Percentiles rank a stretch among this genome's conserved stretches.
These are phyloP conservation scores for Muscicapa adusta DNA, from an alignment of 2,113 vertebrate genomes.

Conservation along the genomic window DNA sequence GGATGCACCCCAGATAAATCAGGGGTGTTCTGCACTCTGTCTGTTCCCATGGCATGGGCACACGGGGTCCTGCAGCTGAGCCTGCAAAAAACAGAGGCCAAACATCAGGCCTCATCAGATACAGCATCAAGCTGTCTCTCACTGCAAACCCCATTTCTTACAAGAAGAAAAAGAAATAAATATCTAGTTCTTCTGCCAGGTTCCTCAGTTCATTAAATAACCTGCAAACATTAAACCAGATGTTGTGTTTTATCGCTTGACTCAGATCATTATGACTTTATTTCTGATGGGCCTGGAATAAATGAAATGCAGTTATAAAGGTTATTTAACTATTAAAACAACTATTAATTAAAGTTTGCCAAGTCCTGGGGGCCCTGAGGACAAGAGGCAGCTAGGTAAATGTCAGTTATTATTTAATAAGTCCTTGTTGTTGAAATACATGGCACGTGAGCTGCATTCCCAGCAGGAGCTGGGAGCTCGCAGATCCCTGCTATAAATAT, in stretches of 20 bases:
- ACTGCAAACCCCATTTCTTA: neutral
- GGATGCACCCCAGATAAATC: conserved; percentile 54
- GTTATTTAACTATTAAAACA: conserved; percentile 75
- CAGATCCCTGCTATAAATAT: neutral
- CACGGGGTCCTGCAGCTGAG: fast-evolving
- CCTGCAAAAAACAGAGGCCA: fast-evolving
- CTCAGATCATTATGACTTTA: conserved; percentile 65
- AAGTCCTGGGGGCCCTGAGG: conserved; percentile 52
- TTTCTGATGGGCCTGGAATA: conserved; percentile 46
- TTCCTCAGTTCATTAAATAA: conserved; percentile 59
- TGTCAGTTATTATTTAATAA: conserved; percentile 68
- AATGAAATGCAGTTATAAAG: conserved; percentile 62
- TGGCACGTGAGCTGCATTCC: neutral
- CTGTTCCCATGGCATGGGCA: neutral
- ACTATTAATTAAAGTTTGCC: conserved; percentile 72
- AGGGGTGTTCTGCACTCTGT: neutral
- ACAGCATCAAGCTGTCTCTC: neutral
- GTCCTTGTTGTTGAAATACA: conserved; percentile 44
- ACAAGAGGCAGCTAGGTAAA: conserved; percentile 64
- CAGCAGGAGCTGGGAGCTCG: neutral
- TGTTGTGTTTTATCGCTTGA: conserved; percentile 64
- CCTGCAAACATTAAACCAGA: conserved; percentile 53
- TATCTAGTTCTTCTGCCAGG: neutral
- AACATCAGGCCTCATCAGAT: too few relatives aligned
- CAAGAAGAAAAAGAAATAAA: neutral